These are phyloP conservation scores for Helarctos malayanus DNA, from an alignment of 2,797 vertebrate species.

Conservation along the genomic window DNA sequence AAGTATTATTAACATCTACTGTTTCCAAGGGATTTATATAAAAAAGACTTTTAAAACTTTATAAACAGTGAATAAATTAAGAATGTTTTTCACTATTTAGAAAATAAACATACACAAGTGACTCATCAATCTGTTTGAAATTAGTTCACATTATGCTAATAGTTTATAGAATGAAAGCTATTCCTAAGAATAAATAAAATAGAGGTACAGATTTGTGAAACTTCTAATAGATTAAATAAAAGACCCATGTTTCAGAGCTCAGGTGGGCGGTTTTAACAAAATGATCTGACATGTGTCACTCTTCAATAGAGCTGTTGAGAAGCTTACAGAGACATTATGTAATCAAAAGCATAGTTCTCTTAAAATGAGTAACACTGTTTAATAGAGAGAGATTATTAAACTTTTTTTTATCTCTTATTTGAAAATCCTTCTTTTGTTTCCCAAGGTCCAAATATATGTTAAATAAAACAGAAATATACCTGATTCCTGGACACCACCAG, in stretches of 20 bases:
- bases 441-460: neutral
- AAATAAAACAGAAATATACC: neutral
- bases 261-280: constrained; percentile 11
- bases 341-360: constrained; percentile 31
- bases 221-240: constrained; percentile 26
- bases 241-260: constrained; percentile 33
- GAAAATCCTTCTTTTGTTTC: neutral
- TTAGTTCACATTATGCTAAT: constrained; percentile 41
- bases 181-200: neutral
- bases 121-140: constrained; percentile 24
- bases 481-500: neutral
- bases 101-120: constrained; percentile 26
- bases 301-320: neutral
- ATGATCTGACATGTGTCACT: constrained; percentile 25
- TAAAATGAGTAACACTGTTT: constrained; percentile 26
- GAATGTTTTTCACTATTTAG: constrained; percentile 13
- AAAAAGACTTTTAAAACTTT: neutral
- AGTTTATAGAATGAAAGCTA: constrained; percentile 6
- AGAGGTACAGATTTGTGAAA: neutral
- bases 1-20: neutral
- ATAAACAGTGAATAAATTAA: neutral
- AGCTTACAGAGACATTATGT: neutral
- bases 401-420: neutral
- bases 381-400: constrained; percentile 5
- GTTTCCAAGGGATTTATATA: neutral